Conservation (phyloP, 2,797 vertebrate genomes). For the Enteromius radiatus region DNA sequence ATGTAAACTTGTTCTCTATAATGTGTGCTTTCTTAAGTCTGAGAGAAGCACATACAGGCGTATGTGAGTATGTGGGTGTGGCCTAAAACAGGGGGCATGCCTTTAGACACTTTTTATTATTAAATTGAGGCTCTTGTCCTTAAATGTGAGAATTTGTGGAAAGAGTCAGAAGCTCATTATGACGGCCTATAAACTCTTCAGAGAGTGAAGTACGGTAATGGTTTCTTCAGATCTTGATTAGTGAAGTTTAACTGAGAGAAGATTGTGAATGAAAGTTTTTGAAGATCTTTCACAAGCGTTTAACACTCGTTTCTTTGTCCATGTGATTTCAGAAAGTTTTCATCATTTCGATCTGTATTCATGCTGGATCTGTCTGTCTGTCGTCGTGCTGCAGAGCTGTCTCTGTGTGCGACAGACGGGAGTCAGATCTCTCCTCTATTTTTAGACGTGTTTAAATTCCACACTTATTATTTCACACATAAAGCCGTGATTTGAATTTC, state of each 20-base stretch:
- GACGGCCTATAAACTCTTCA: neutral
- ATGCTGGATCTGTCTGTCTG: neutral
- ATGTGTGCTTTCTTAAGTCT: neutral
- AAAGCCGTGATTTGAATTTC: slow-evolving; percentile 5
- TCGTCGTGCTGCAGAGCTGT: neutral
- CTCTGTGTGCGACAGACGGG: neutral
- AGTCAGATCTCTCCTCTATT: slow-evolving; percentile 27
- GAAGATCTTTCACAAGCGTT: neutral
- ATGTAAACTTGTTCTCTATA: neutral
- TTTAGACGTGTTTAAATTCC: slow-evolving; percentile 14
- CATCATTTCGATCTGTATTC: slow-evolving; percentile 13
- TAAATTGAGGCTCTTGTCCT: neutral
- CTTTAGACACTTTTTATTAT: neutral
- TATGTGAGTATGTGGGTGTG: neutral
- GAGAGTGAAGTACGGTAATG: neutral
- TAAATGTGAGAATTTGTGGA: neutral
- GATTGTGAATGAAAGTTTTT: slow-evolving; percentile 2
- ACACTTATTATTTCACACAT: neutral
- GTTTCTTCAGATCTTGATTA: slow-evolving; percentile 8
- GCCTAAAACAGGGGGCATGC: too few species aligned
- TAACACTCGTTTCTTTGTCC: neutral
- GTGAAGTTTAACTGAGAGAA: neutral
- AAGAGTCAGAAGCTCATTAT: neutral
- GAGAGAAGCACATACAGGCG: neutral
- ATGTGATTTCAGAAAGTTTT: slow-evolving; percentile 2